These are phyloP conservation scores for Xenops minutus DNA, from an alignment of 2,797 vertebrate species.

Conservation along the genomic window DNA sequence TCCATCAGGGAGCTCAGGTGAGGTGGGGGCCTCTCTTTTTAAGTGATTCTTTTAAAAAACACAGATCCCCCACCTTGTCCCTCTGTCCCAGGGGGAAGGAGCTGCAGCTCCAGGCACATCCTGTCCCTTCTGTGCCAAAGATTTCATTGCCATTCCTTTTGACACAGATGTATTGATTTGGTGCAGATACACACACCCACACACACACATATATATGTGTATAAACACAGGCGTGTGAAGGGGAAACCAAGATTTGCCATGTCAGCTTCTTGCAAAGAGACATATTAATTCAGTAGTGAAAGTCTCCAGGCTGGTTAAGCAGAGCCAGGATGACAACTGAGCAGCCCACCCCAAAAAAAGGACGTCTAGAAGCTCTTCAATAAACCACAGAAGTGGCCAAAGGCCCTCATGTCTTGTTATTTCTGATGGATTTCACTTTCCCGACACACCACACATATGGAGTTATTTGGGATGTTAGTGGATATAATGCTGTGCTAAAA, in stretches of 20 bases:
- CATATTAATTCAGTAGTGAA: background rate
- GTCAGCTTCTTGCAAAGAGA: background rate
- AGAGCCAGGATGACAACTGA: background rate
- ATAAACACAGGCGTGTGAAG: background rate
- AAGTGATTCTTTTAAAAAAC: background rate
- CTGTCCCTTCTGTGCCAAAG: background rate
- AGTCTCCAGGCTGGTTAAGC: background rate
- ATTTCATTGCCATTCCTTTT: background rate
- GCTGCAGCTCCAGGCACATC: background rate
- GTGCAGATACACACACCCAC: background rate
- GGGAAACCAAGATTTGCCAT: background rate
- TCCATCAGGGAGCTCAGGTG: background rate
- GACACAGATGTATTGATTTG: background rate
- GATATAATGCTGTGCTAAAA: background rate
- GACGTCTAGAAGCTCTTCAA: background rate
- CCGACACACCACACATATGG: background rate
- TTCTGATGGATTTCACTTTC: conserved; percentile 22
- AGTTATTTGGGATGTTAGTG: conserved; percentile 10
- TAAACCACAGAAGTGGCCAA: background rate
- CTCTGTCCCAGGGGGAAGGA: background rate
- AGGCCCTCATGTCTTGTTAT: background rate
- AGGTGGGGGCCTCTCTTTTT: background rate
- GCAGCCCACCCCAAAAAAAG: background rate
- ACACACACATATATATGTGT: fast-evolving
- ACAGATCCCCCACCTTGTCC: background rate